phyloP scores from a whole-genome alignment of 92 coral and sea anemone genomes.

The Paramuricea clavata region DNA sequence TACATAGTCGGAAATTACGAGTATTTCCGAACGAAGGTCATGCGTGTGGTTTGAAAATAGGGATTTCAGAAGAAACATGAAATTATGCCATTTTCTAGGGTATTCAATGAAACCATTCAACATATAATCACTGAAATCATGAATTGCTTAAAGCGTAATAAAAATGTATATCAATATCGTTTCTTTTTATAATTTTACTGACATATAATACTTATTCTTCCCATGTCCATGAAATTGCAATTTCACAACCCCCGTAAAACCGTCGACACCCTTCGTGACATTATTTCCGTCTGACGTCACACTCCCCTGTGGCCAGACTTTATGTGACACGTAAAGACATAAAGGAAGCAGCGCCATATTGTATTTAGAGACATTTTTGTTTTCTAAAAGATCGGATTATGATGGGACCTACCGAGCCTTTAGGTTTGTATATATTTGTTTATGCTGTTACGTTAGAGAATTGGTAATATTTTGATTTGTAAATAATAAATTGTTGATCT shows the following conservation, averaged over 20 bases:
- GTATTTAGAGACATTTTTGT: neutral
- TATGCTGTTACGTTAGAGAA: neutral
- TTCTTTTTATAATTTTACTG: neutral
- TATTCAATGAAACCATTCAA: neutral
- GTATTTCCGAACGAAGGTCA: neutral
- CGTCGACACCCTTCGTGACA: neutral
- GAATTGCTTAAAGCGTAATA: neutral
- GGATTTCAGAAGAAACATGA: no score
- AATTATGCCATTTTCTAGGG: no score
- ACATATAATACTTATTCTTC: neutral
- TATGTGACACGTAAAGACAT: slow-evolving; percentile 38
- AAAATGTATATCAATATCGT: neutral
- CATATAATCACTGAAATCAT: no score
- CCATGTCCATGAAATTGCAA: neutral
- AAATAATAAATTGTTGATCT: neutral
- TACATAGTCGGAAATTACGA: neutral
- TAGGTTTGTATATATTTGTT: slow-evolving; percentile 17
- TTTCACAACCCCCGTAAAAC: neutral
- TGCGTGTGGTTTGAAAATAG: neutral
- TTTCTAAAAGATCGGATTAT: slow-evolving; percentile 27
- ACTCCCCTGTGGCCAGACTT: neutral
- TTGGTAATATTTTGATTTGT: neutral
- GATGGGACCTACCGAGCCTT: slow-evolving; percentile 57
- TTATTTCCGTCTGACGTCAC: slow-evolving; percentile 39
- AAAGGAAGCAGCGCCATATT: slow-evolving; percentile 5